phyloP scores from a whole-genome alignment of 1,140 invertebrate species.

The Octopus bimaculoides region DNA sequence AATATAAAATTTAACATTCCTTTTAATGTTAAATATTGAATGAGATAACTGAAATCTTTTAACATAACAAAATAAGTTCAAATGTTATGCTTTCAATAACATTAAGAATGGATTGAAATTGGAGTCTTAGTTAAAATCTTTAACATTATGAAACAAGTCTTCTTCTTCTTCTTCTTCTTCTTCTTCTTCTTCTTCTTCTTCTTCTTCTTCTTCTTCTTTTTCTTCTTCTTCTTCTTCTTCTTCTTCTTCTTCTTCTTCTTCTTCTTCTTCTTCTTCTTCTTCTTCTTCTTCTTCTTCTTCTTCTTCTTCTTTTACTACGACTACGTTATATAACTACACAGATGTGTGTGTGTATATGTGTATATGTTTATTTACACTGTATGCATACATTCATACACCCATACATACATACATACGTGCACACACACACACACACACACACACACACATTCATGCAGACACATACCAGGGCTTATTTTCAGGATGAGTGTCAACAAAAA shows the following conservation, averaged over 20 bases:
- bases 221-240: conserved; percentile 2
- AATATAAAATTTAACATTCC: no score
- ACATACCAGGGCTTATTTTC: no score
- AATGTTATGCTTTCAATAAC: conserved; percentile 2
- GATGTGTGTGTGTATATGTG: not conserved
- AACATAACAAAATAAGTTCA: no score
- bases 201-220: conserved; percentile 8
- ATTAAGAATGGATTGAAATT: conserved; percentile 5
- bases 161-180: not conserved
- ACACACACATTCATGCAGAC: no score
- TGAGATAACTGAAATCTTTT: no score
- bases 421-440: no score
- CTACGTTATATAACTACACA: no score
- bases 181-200: conserved; percentile 1
- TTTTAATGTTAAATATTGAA: no score
- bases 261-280: not conserved
- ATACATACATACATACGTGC: no score
- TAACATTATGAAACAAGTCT: not conserved
- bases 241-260: not conserved
- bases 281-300: conserved; percentile 8
- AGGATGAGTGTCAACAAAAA: no score
- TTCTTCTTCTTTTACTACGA: not conserved
- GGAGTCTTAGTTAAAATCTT: not conserved
- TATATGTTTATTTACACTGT: no score
- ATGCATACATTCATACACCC: no score